Base-by-base conservation (phyloP, 2,888 invertebrate species). In the Catocala sponsa region DNA sequence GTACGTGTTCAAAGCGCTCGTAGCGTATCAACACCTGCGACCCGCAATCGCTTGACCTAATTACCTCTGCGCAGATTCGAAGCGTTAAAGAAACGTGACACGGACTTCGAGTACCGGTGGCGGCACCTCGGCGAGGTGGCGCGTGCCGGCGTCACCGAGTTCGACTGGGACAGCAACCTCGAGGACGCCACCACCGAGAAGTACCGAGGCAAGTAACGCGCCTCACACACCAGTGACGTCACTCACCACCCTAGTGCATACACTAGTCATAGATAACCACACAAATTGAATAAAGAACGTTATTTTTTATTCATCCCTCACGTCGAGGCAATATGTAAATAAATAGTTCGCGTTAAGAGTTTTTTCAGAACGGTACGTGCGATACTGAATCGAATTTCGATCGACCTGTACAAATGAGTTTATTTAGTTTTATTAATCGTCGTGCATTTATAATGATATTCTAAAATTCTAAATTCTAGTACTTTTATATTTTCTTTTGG, bases 111-210 rank as follows among this genome's bases (percentile, higher is more conserved):
- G 72, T 96, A 96, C 86, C 96, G 98, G 77, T 98, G 97, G 94
- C 96, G 97, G 76, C 98, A 98, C 90, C 95, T 98, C 71, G 98
- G 98, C 57, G 97, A 98, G 84, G 95, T 98, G 76, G 96, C 96
- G 55, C 96, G 96, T 78, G 96, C 95, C 81, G 97, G 97, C 68
- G 97, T 96, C 75, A 97, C 97, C 59, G 98, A 98, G 87, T 98
- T 98, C 91, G 98, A 98, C 90, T 98, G 98, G 98, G 97, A 97
- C 89, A 97, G 97, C 90, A 96, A 97, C 81, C 95, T 97, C 65
- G 97, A 97, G 80, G 97, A 97, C 83, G 96, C 96, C 58, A 94
- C 95, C 72, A 94, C 94, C 42, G 94, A 94, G 72, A 92, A 91
- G 77, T 85, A 91, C 66, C 81, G 90, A 81, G 92, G 93, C 86